phyloP scores from a whole-genome alignment of 2,888 invertebrate species.

The Dinocampus coccinellae region DNA sequence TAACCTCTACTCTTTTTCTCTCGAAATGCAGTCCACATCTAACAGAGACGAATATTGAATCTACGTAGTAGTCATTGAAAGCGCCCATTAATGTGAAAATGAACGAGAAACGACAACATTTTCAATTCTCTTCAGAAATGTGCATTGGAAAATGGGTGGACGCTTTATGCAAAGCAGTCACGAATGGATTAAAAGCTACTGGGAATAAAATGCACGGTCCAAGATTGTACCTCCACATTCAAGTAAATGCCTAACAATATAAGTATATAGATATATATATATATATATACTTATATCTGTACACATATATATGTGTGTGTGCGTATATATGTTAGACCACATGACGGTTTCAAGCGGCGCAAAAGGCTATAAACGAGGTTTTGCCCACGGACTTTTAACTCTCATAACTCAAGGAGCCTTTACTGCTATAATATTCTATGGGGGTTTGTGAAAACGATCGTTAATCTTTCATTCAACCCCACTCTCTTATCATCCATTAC shows the following conservation, averaged over 20 bases:
- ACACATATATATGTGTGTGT: background rate
- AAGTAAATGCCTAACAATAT: background rate
- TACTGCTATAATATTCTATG: conserved; percentile 21
- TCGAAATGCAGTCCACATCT: background rate
- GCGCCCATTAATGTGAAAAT: conserved; percentile 12
- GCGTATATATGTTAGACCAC: background rate
- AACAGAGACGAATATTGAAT: conserved; percentile 4
- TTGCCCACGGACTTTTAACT: conserved; percentile 21
- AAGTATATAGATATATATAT: background rate
- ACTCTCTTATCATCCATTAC: background rate
- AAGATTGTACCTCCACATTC: conserved; percentile 52
- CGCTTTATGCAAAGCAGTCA: conserved; percentile 57
- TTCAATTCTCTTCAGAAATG: conserved; percentile 17
- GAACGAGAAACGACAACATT: conserved; percentile 27
- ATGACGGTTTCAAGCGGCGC: conserved; percentile 6
- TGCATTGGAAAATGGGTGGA: conserved; percentile 27
- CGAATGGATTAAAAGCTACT: conserved; percentile 59
- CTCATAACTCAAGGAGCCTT: conserved; percentile 34
- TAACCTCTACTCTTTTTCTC: background rate
- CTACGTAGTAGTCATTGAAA: background rate
- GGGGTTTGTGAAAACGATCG: conserved; percentile 39
- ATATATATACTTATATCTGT: background rate
- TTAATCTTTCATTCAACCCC: conserved; percentile 41
- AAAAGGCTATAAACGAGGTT: conserved; percentile 7
- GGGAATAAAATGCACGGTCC: conserved; percentile 53